These are phyloP conservation scores for Brevimyrus niger DNA, from an alignment of 2,113 vertebrate genomes.

Conservation along the genomic window DNA sequence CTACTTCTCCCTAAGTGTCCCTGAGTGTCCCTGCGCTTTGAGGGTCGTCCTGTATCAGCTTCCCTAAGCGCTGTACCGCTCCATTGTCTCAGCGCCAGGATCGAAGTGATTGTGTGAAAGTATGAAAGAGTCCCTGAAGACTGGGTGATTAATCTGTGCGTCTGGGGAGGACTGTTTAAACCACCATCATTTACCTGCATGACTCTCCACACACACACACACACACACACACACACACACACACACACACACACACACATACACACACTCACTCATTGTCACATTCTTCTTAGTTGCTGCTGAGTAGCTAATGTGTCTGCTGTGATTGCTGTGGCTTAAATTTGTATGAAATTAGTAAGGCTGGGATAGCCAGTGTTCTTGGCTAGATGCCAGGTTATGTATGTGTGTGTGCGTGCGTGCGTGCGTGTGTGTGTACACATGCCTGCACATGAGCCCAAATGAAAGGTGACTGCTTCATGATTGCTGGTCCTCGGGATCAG, in stretches of 20 bases:
- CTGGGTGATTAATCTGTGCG: slow-evolving; percentile 61
- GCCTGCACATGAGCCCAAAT: slow-evolving; percentile 38
- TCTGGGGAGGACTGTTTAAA: slow-evolving; percentile 51
- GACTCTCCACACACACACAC: slow-evolving; percentile 54
- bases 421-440: background rate
- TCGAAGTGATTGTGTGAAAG: slow-evolving; percentile 14
- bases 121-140: slow-evolving; percentile 20
- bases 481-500: slow-evolving; percentile 84
- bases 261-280: slow-evolving; percentile 46
- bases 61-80: slow-evolving; percentile 24
- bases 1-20: background rate
- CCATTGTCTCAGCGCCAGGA: slow-evolving; percentile 10
- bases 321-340: slow-evolving; percentile 28
- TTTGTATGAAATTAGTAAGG: slow-evolving; percentile 18
- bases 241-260: slow-evolving; percentile 18
- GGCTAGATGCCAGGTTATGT: slow-evolving; percentile 13
- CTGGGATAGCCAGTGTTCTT: background rate
- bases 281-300: slow-evolving; percentile 27
- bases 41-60: background rate
- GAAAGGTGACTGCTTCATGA: slow-evolving; percentile 71
- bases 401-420: background rate
- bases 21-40: background rate
- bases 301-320: slow-evolving; percentile 32
- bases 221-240: slow-evolving; percentile 46
- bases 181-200: slow-evolving; percentile 64